Base-by-base conservation (phyloP, 2,113 vertebrate species). In the Nycticorax nycticorax region DNA sequence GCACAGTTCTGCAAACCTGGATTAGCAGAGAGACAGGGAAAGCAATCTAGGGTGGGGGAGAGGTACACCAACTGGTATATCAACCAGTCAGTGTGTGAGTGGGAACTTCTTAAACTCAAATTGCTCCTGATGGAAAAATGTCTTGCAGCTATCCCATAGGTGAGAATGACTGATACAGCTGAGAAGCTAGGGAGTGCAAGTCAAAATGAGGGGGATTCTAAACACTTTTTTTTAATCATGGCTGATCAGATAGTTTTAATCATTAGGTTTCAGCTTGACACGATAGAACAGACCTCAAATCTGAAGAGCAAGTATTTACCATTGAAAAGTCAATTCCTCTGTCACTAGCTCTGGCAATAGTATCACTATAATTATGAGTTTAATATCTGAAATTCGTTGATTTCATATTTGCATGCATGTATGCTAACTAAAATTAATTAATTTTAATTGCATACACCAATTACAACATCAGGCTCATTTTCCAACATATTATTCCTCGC, bases 391-490 rank as follows among this genome's bases (percentile, higher is more conserved):
- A 98, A 98, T 97, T 88, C 96, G 63, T 98, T 98, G 97, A 98
- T 98, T 98, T 98, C 91, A 83, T 97, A 98, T 98, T 98, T 98
- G 98, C 93, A 98, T 97, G 97, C 97, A 96, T 96, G 93, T 97
- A 97, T 97, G 96, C 97, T 97, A 97, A 98, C 95, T 97, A 96
- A 98, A 98, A 98, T 98, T 98, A 98, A 98, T 98, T 98, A 98
- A 98, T 98, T 98, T 98, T 98, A 98, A 98, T 98, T 98, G 94
- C 94, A 92, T 94, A 98, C 92, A 98, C 97, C 97, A 98, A 97
- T 98, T 98, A 98, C 96, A 98, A 97, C 96, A 98, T 98, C 97
- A 98, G 97, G 94, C 94, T 98, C 97, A 98, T 98, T 98, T 98
- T 97, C 97, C 85, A 97, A 98, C 94, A 85, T 97, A 98, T 97